Evolutionary conservation across 1,140 invertebrate genomes (phyloP).

Genomic region (Oppia nitens): DNA sequence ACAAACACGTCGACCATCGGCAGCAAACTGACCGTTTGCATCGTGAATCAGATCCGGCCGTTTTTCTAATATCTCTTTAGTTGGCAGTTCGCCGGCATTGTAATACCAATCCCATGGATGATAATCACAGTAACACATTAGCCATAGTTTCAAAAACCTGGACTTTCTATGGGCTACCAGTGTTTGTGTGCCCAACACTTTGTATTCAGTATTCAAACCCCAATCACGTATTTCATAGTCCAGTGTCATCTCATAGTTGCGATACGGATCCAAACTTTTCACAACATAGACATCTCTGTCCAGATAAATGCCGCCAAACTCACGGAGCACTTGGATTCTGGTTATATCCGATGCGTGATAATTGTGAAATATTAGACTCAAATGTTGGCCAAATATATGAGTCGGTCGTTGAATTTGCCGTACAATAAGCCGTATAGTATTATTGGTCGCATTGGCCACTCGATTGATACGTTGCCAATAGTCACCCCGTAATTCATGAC

Average conservation of each 20-base stretch:
- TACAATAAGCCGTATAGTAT: constrained; percentile 15
- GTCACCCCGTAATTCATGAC: constrained; percentile 20
- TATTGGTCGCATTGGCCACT: constrained; percentile 15
- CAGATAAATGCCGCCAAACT: constrained; percentile 30
- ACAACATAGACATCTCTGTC: constrained; percentile 30
- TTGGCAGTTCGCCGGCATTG: constrained; percentile 27
- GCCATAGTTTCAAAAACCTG: constrained; percentile 24
- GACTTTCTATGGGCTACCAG: constrained; percentile 25
- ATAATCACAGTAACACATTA: constrained; percentile 24
- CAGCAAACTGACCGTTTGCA: constrained; percentile 25
- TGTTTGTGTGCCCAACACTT: constrained; percentile 23
- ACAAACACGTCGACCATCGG: constrained; percentile 22
- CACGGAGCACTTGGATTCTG: constrained; percentile 25
- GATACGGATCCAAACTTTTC: constrained; percentile 26
- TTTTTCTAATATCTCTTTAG: constrained; percentile 20
- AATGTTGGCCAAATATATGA: constrained; percentile 10
- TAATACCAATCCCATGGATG: constrained; percentile 24
- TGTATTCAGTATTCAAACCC: too few species aligned
- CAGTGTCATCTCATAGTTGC: constrained; percentile 28
- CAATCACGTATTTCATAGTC: constrained; percentile 20
- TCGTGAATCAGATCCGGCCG: constrained; percentile 25
- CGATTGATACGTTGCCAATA: constrained; percentile 21
- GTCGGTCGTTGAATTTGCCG: constrained; percentile 12
- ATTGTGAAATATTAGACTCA: constrained; percentile 23
- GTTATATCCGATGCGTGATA: constrained; percentile 30